Evolutionary conservation across 2,113 vertebrate genomes (phyloP).

Genomic region (Clarias gariepinus): DNA sequence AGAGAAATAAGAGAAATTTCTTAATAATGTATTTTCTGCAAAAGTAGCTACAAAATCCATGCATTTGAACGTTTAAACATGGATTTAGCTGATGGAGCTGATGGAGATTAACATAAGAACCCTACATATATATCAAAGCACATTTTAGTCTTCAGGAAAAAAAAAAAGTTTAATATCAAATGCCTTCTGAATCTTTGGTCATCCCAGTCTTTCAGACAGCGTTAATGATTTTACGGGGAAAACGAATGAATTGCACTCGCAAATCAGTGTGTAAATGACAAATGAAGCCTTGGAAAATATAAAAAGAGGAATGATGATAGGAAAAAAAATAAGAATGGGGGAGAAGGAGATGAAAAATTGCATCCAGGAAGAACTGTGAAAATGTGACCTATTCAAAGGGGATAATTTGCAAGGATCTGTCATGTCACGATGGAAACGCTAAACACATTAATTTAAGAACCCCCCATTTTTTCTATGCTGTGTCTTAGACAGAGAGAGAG

Average conservation of each 20-base stretch:
- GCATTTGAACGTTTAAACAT: not conserved
- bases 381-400: constrained; percentile 59
- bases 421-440: constrained; percentile 63
- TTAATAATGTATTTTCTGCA: not conserved
- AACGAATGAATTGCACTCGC: constrained; percentile 50
- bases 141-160: constrained; percentile 28
- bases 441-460: constrained; percentile 58
- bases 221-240: constrained; percentile 56
- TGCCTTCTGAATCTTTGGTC: constrained; percentile 18
- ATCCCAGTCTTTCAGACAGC: constrained; percentile 30
- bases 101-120: constrained; percentile 23
- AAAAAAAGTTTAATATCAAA: constrained; percentile 26
- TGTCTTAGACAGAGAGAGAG: constrained; percentile 42
- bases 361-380: constrained; percentile 53
- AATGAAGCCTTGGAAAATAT: constrained; percentile 57
- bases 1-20: not conserved
- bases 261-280: constrained; percentile 59
- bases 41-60: not conserved
- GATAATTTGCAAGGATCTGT: constrained; percentile 62
- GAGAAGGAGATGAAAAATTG: constrained; percentile 42
- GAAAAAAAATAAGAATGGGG: not conserved
- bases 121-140: constrained; percentile 25
- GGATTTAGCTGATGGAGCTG: not conserved
- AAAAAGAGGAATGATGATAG: constrained; percentile 45
- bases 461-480: constrained; percentile 42